phyloP scores from a whole-genome alignment of 1,140 invertebrate genomes.

The Macrotrachela quadricornifera region DNA sequence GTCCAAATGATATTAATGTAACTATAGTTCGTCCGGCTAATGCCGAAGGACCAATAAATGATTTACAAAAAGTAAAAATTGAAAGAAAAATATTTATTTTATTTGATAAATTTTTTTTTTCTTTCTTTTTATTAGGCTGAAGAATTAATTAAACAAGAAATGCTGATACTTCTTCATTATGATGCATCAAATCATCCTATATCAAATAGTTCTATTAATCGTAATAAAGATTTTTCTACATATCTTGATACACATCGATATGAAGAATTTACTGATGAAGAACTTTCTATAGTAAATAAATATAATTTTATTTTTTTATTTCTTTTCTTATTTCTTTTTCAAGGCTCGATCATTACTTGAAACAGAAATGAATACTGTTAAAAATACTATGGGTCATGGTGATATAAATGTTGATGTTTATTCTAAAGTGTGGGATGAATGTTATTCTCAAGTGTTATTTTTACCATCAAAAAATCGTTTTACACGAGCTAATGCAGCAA shows the following conservation, averaged over 20 bases:
- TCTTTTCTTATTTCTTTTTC: too few relatives aligned
- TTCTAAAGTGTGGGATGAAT: slow-evolving; percentile 60
- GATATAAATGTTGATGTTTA: slow-evolving; percentile 72
- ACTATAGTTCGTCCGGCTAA: slow-evolving; percentile 47
- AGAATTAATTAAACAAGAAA: slow-evolving; percentile 86
- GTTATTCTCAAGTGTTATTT: slow-evolving; percentile 61
- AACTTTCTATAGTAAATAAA: too few relatives aligned
- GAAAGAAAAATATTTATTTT: too few relatives aligned
- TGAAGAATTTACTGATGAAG: too few relatives aligned
- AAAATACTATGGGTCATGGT: slow-evolving; percentile 76
- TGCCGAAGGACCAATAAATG: slow-evolving; percentile 38
- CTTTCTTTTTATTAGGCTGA: slow-evolving; percentile 40
- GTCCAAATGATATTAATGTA: slow-evolving; percentile 60
- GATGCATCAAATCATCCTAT: slow-evolving; percentile 34
- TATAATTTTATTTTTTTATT: too few relatives aligned
- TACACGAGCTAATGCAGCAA: slow-evolving; percentile 72
- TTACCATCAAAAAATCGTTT: slow-evolving; percentile 67
- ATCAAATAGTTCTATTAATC: too few relatives aligned
- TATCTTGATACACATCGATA: too few relatives aligned
- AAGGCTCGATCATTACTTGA: slow-evolving; percentile 28
- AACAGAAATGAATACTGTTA: slow-evolving; percentile 67
- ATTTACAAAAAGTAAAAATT: slow-evolving; percentile 33
- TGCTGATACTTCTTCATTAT: slow-evolving; percentile 79
- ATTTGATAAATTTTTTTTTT: too few relatives aligned
- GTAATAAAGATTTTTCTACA: too few relatives aligned